Percentiles rank a stretch among this genome's conserved stretches.
phyloP scores from a whole-genome alignment of 2,888 invertebrate species.

The Eustalomyia histrio region DNA sequence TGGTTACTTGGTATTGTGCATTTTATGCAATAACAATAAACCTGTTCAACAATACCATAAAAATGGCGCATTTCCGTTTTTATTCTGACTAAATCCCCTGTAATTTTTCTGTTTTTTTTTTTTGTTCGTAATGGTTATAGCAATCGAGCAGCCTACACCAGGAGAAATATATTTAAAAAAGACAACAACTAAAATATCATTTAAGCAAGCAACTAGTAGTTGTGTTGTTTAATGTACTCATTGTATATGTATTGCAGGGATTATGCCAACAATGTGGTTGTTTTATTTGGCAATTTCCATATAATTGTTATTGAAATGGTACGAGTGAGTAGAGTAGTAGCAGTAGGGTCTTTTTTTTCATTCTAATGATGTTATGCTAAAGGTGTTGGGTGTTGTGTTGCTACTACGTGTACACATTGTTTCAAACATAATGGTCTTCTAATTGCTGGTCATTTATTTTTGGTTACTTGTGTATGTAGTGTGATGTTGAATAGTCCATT shows the following conservation, averaged over 20 bases:
- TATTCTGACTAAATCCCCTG: conserved; percentile 43
- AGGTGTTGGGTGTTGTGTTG: conserved; percentile 2
- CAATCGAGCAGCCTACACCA: conserved; percentile 38
- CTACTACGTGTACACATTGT: conserved; percentile 16
- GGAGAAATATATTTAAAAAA: not conserved
- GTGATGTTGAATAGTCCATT: conserved; percentile 23
- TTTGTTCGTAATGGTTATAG: conserved; percentile 6
- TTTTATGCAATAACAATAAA: conserved; percentile 60
- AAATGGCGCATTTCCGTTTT: conserved; percentile 58
- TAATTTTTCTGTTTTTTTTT: conserved; percentile 27
- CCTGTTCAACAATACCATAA: conserved; percentile 58
- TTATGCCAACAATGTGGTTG: conserved; percentile 25
- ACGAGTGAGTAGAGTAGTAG: too few species aligned
- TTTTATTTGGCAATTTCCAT: conserved; percentile 61
- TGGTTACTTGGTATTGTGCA: conserved; percentile 3
- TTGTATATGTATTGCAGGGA: conserved; percentile 12
- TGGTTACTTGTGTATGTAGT: conserved; percentile 18
- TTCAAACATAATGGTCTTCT: conserved; percentile 45
- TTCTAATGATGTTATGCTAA: not conserved
- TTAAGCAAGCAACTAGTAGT: conserved; percentile 35
- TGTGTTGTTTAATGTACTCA: conserved; percentile 53
- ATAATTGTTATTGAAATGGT: conserved; percentile 24
- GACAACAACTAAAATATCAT: not conserved
- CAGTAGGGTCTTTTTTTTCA: not conserved
- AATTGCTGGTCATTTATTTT: conserved; percentile 60